Conservation (phyloP, 2,888 invertebrate species). For the Leptopilina myrica region DNA sequence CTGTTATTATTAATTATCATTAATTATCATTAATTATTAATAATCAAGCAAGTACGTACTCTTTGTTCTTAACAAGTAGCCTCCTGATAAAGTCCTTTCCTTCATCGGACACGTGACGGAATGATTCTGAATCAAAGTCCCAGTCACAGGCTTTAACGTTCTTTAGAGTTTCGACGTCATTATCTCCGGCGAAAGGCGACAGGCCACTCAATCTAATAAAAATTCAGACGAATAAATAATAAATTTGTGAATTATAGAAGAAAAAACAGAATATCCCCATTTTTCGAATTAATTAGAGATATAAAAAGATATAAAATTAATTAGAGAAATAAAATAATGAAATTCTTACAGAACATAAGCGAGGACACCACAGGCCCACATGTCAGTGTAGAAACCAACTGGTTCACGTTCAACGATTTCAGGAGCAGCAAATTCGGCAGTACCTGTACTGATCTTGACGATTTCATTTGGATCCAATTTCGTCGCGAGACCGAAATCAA, state of each 20-base stretch:
- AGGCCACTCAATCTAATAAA: slow-evolving; percentile 90
- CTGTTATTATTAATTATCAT: neutral
- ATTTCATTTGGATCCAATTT: slow-evolving; percentile 98
- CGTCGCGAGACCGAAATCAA: slow-evolving; percentile 99
- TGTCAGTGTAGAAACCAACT: slow-evolving; percentile 99
- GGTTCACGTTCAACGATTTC: slow-evolving; percentile 99
- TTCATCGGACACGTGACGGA: slow-evolving; percentile 95
- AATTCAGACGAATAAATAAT: neutral
- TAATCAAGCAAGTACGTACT: slow-evolving; percentile 80
- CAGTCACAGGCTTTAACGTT: slow-evolving; percentile 99
- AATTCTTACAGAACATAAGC: slow-evolving; percentile 98
- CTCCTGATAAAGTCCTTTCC: slow-evolving; percentile 98
- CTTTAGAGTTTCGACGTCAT: slow-evolving; percentile 97
- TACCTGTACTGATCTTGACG: slow-evolving; percentile 99
- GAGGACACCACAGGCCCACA: slow-evolving; percentile 99
- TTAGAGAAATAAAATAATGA: too few species aligned
- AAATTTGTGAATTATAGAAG: too few species aligned
- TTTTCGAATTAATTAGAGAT: too few species aligned
- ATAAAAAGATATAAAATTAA: too few species aligned
- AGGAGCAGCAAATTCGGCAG: slow-evolving; percentile 99
- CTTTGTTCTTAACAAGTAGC: slow-evolving; percentile 94
- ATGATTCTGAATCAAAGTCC: slow-evolving; percentile 98
- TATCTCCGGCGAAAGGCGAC: slow-evolving; percentile 99
- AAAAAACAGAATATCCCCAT: too few species aligned
- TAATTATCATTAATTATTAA: too few species aligned